Evolutionary conservation across 2,888 invertebrate species (phyloP).

Genomic region (Macrosiphum euphorbiae): DNA sequence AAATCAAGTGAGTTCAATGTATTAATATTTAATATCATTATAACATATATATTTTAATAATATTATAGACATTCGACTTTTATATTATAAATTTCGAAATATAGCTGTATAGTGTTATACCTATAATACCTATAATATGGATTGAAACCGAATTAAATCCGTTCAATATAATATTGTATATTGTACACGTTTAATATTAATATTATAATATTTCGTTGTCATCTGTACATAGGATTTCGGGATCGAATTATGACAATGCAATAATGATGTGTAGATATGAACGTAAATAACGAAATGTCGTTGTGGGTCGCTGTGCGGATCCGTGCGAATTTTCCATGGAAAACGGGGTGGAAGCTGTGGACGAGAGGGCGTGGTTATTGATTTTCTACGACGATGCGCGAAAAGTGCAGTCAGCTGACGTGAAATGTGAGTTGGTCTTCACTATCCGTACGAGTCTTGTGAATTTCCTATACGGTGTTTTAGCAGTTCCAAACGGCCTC

Average conservation of each 20-base stretch:
- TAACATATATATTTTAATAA: not conserved
- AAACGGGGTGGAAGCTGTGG: conserved; percentile 26
- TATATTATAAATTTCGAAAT: not conserved
- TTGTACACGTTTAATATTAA: not conserved
- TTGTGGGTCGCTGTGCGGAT: not conserved
- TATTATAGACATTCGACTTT: not conserved
- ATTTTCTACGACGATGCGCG: conserved; percentile 47
- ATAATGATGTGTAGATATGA: not conserved
- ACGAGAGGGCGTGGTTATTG: conserved; percentile 57
- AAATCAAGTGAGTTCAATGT: not conserved
- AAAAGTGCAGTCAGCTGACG: conserved; percentile 40
- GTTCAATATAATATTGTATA: not conserved
- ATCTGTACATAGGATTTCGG: not conserved
- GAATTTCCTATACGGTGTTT: not conserved
- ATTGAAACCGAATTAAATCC: not conserved
- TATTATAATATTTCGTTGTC: not conserved
- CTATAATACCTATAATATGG: not conserved
- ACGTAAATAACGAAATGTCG: not conserved
- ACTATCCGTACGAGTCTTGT: not conserved
- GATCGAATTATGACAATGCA: not conserved
- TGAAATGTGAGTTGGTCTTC: not conserved
- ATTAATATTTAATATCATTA: not conserved
- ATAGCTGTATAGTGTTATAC: not conserved
- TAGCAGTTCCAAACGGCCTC: not conserved
- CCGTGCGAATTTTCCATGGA: not conserved